These are phyloP conservation scores for Fulmarus glacialis DNA, from an alignment of 2,113 vertebrate genomes.

Conservation along the genomic window DNA sequence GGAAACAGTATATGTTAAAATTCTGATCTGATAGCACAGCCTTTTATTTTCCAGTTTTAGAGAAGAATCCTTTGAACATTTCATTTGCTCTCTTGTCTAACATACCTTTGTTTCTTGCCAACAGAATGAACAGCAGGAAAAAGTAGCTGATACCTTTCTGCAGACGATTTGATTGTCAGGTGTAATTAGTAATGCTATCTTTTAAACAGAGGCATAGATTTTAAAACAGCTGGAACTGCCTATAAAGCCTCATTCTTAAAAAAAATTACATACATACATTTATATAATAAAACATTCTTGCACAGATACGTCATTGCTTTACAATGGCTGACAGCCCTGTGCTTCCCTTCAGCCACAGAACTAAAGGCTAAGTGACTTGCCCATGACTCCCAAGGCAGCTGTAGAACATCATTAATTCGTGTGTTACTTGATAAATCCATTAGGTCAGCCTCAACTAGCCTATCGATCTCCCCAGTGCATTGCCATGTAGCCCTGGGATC, in stretches of 20 bases:
- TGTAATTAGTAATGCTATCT: conserved; percentile 50
- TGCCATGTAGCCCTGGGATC: background rate
- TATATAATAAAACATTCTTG: background rate
- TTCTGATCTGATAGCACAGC: conserved; percentile 54
- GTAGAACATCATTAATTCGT: background rate
- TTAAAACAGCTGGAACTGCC: conserved; percentile 7
- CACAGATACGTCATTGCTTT: background rate
- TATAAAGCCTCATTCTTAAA: background rate
- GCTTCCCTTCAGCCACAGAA: background rate
- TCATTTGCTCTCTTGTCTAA: conserved; percentile 61
- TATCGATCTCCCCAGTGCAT: background rate
- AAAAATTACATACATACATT: background rate
- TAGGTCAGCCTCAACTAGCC: background rate
- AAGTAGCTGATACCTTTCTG: background rate
- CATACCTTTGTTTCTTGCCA: conserved; percentile 48
- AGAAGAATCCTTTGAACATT: conserved; percentile 52
- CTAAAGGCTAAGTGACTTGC: background rate
- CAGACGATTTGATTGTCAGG: conserved; percentile 15
- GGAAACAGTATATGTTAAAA: conserved; percentile 55
- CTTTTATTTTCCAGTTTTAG: conserved; percentile 57
- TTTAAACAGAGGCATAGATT: conserved; percentile 24
- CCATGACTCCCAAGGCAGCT: background rate
- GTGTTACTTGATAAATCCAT: background rate
- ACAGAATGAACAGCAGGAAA: conserved; percentile 25
- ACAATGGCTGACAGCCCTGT: background rate